Evolutionary conservation across 2,888 invertebrate genomes (phyloP), one percentile per base, ranked within the genome.

Genomic region (Hyalella azteca): DNA sequence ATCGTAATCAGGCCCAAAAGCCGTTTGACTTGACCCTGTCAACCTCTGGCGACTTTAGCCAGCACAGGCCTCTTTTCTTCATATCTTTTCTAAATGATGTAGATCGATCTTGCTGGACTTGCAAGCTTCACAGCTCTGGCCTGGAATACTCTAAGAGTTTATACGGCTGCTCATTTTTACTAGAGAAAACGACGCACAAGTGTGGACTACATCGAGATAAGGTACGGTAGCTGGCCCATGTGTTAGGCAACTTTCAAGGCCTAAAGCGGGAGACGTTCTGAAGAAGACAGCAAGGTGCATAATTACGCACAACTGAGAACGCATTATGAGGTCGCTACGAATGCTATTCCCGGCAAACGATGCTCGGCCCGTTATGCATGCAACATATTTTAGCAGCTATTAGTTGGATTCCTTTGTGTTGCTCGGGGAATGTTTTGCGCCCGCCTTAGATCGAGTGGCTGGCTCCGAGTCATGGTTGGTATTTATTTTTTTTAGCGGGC

Each of bases 11-110:
- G 66, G 36, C 36, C 66, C 66, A 19, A 66, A 36, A 66, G 66
- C 66, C 66, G 66, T 66, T 66, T 36, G 66, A 66, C 66, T 66
- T 66, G 66, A 66, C 66, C 66, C 66, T 66, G 66, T 66, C 66
- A 66, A 66, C 66, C 66, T 15, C 66, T 66, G 66, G 66, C 32
- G 39, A 66, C 66, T 66, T 19, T 66, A 19, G 36, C n/a, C n/a
- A 36, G 66, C 66, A 7, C 19, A 66, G 66, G 66, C 66, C 66
- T 66, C 66, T 66, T 36, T 66, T 66, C 36, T 66, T 66, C 29
- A 9, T 11, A 19, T 29, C 66, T 66, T 45, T 15, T 45, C n/a
- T n/a, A n/a, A n/a, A n/a, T n/a, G n/a, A n/a, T n/a, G n/a, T n/a
- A n/a, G n/a, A n/a, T n/a, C n/a, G n/a, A n/a, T n/a, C n/a, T n/a